These are phyloP conservation scores for Pseudochromis fuscus DNA, from an alignment of 2,797 vertebrate species.

Conservation along the genomic window DNA sequence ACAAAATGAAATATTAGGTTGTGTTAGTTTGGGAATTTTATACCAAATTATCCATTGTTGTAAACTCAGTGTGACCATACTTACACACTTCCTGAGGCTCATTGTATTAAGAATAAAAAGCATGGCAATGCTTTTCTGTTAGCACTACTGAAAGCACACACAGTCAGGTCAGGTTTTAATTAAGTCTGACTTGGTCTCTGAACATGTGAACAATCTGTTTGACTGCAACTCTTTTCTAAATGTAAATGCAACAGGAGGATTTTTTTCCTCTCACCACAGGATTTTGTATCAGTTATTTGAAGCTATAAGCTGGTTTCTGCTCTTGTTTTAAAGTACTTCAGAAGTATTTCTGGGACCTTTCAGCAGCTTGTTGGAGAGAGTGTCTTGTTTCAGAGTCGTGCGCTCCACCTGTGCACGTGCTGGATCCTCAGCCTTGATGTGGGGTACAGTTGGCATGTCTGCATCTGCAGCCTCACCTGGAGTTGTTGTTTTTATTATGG, in stretches of 20 bases:
- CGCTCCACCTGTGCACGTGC: constrained; percentile 32
- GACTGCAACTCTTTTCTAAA: neutral
- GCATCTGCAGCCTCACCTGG: constrained; percentile 69
- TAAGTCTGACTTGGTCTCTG: neutral
- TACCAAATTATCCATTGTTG: neutral
- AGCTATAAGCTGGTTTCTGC: neutral
- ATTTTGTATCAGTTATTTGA: neutral
- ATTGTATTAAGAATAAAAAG: too few species aligned
- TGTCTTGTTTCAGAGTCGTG: neutral
- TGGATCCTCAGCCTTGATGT: constrained; percentile 26
- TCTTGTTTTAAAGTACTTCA: neutral
- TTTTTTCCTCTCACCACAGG: neutral
- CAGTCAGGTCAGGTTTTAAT: neutral
- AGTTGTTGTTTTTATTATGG: constrained; percentile 59
- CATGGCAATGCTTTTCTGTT: too few species aligned
- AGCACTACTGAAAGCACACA: neutral
- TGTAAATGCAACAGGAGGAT: neutral
- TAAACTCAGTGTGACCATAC: too few species aligned
- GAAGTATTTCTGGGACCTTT: neutral
- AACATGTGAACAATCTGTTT: neutral
- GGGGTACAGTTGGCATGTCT: constrained; percentile 62
- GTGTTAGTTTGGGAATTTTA: neutral
- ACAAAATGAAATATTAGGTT: neutral
- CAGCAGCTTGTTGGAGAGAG: neutral
- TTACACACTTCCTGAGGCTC: too few species aligned